Base-by-base conservation (phyloP, 2,113 vertebrate genomes). In the Cavia aperea region DNA sequence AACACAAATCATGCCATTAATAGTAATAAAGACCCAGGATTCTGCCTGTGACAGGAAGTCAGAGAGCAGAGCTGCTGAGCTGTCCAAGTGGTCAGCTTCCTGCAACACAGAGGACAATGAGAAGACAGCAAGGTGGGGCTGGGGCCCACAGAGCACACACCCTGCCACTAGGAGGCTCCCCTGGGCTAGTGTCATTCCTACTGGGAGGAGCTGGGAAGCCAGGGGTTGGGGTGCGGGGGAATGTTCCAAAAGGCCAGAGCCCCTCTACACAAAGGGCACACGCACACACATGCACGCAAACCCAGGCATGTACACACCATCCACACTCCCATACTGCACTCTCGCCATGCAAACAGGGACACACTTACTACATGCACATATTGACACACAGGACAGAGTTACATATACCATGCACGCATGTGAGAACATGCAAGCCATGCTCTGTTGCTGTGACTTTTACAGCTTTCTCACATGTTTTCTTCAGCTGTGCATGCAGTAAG, bases 401-500 rank as follows among this genome's bases (percentile, higher is more conserved):
- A 13, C 26, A 2, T 26, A 33, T 4, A 58, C 54, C 39, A 6
- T 14, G 5, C 24, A 46, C 7, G 33, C 10, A n/a, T 10, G 2
- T 21, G 33, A 12, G 23, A 33, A 21, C 18, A 15, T 31, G 77
- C 68, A 62, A n/a, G 29, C 62, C 56, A 33, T n/a, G 23, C 33
- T 36, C 51, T 1, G 63, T 51, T 11, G 56, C 65, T 5, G 0
- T 18, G 15, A 13, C 79, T 63, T 33, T 39, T 8, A 33, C 62
- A 63, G 43, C 65, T 73, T 58, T 8, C 63, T 49, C 46, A 5
- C 4, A 1, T 39, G 36, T 26, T 60, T 56, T 77, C 54, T 26
- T 0, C 15, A 19, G 29, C 13, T 62, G 13, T 21, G 18, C 36
- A 33, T 0, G 23, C 11, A 0, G 3, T 51, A 36, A 9, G 10